These are phyloP conservation scores for Myiagra hebetior DNA, from an alignment of 2,113 vertebrate species.

Conservation along the genomic window DNA sequence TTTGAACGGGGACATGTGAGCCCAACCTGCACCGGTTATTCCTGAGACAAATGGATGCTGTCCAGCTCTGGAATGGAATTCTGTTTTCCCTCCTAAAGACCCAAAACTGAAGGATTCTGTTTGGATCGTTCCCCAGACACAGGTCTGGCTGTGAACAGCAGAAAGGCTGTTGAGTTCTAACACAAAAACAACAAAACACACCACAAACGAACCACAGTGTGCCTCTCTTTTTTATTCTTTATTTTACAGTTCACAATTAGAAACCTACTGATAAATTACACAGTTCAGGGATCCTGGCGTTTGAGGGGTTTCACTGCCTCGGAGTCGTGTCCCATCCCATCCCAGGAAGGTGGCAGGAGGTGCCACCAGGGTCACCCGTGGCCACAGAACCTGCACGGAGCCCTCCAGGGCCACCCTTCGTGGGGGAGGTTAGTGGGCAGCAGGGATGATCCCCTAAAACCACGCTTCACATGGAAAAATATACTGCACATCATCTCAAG, in stretches of 20 bases:
- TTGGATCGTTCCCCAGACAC: background rate
- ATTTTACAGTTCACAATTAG: conserved; percentile 56
- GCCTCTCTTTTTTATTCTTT: conserved; percentile 50
- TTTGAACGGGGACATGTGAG: accelerated
- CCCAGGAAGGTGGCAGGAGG: background rate
- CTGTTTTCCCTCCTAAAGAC: background rate
- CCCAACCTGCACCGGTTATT: background rate
- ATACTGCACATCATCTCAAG: background rate
- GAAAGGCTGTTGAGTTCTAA: background rate
- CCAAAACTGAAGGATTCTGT: background rate
- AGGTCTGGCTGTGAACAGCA: background rate
- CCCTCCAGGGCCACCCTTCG: accelerated
- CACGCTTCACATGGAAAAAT: background rate
- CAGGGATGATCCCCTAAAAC: background rate
- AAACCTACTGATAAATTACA: conserved; percentile 23
- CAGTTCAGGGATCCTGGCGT: background rate
- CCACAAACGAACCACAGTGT: background rate
- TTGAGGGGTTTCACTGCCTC: background rate
- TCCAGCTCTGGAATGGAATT: background rate
- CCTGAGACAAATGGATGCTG: background rate
- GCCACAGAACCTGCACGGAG: background rate
- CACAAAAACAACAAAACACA: background rate
- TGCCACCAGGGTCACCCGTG: background rate
- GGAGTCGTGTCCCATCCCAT: background rate
- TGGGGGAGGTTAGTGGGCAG: background rate